Conservation (phyloP, 2,888 invertebrate species). For the Machimus rusticus region DNA sequence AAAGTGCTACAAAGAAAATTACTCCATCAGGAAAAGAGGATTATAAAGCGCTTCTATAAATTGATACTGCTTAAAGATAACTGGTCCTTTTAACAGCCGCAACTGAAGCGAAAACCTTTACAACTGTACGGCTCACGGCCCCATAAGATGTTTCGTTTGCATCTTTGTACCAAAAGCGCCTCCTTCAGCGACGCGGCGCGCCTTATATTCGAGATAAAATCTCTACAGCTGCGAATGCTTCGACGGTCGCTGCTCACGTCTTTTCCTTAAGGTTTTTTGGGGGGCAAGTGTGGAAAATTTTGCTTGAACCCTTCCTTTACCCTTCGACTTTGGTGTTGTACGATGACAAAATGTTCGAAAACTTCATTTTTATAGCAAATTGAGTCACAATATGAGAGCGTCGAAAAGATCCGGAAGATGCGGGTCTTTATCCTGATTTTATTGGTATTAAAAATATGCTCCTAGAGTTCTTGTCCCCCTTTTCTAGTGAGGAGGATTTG, state of each 20-base stretch:
- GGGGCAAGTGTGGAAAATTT: background rate
- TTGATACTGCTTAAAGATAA: background rate
- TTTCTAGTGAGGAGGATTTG: background rate
- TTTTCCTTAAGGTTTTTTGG: background rate
- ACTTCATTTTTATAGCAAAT: constrained; percentile 32
- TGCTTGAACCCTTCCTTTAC: background rate
- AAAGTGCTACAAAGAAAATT: constrained; percentile 17
- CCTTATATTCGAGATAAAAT: background rate
- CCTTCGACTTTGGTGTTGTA: background rate
- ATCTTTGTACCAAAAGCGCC: background rate
- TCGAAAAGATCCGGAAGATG: background rate
- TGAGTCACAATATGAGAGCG: constrained; percentile 25
- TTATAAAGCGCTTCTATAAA: constrained; percentile 9
- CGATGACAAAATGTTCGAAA: background rate
- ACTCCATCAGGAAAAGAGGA: constrained; percentile 17
- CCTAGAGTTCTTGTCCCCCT: background rate
- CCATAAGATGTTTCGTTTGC: background rate
- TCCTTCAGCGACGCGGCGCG: background rate
- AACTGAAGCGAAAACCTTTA: constrained; percentile 17
- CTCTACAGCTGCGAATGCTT: background rate
- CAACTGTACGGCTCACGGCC: background rate
- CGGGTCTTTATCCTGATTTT: background rate
- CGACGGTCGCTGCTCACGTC: background rate
- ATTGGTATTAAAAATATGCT: constrained; percentile 32
- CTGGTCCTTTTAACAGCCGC: constrained; percentile 1